Evolutionary conservation across 2,888 invertebrate species (phyloP).

Genomic region (Copidosoma aretas): DNA sequence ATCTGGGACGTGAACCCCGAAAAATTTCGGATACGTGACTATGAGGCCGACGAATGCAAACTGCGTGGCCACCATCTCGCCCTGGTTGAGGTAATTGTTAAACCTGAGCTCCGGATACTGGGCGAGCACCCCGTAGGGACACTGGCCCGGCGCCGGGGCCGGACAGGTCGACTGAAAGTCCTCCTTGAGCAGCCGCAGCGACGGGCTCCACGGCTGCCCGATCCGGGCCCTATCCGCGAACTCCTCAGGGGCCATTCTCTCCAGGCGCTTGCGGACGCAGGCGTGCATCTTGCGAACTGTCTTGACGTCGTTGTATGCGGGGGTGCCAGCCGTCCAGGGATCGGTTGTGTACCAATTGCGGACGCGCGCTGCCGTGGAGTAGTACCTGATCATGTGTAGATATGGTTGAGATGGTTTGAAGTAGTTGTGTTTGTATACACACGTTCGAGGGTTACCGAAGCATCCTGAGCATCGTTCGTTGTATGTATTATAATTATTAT

Average conservation of each 20-base stretch:
- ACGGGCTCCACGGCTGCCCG: constrained; percentile 45
- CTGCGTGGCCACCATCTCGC: constrained; percentile 66
- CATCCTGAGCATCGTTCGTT: too few relatives aligned
- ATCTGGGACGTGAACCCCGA: constrained; percentile 58
- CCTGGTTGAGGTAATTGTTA: constrained; percentile 60
- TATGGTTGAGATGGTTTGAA: too few relatives aligned
- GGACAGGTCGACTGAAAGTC: constrained; percentile 49
- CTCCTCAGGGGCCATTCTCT: constrained; percentile 40
- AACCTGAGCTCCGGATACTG: background rate
- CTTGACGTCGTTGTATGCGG: constrained; percentile 61
- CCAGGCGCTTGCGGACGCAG: constrained; percentile 53
- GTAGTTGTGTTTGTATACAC: too few relatives aligned
- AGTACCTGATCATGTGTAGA: background rate
- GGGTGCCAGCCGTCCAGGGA: constrained; percentile 61
- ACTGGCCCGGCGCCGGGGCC: constrained; percentile 42
- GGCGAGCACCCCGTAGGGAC: constrained; percentile 15
- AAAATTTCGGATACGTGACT: constrained; percentile 61
- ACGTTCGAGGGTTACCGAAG: too few relatives aligned
- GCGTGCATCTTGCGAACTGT: constrained; percentile 62
- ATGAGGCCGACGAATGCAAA: constrained; percentile 64
- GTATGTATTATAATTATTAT: too few relatives aligned
- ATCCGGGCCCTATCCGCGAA: constrained; percentile 43
- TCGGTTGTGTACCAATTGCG: constrained; percentile 65
- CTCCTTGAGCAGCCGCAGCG: background rate
- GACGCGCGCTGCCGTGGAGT: background rate